Conservation (phyloP, 2,113 vertebrate genomes). For the Ovibos moschatus region DNA sequence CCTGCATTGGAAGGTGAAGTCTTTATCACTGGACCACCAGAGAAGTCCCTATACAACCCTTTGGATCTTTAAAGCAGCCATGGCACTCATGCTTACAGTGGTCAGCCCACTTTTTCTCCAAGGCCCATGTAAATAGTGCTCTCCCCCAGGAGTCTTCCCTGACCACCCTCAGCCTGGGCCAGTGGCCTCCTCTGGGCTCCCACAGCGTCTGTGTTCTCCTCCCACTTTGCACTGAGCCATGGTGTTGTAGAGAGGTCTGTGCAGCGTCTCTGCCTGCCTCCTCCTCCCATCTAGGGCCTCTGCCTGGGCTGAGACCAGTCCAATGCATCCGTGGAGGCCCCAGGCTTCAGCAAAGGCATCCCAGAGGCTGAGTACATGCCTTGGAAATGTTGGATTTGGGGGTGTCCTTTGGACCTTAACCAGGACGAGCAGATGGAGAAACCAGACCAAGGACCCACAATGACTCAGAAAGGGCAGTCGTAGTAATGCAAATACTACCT, state of each 20-base stretch:
- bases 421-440: not conserved
- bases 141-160: not conserved
- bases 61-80: not conserved
- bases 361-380: no score
- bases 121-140: not conserved
- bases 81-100: not conserved
- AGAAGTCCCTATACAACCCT: not conserved
- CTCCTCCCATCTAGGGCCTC: not conserved
- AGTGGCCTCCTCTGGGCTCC: not conserved
- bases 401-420: not conserved
- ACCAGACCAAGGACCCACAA: not conserved
- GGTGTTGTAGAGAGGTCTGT: not conserved
- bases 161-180: not conserved
- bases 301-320: not conserved
- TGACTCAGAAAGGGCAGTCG: not conserved
- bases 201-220: not conserved
- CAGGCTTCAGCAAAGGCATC: not conserved
- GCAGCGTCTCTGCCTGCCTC: not conserved
- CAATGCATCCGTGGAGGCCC: not conserved
- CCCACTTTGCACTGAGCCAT: not conserved
- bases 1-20: not conserved
- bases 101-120: not conserved
- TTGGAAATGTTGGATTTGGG: not conserved
- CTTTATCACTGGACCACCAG: not conserved
- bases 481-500: not conserved